A percentile compares a stretch with the other conserved stretches of the same genome.
These are phyloP conservation scores for Delichon dasypus DNA, from an alignment of 2,797 vertebrate species.

Conservation along the genomic window DNA sequence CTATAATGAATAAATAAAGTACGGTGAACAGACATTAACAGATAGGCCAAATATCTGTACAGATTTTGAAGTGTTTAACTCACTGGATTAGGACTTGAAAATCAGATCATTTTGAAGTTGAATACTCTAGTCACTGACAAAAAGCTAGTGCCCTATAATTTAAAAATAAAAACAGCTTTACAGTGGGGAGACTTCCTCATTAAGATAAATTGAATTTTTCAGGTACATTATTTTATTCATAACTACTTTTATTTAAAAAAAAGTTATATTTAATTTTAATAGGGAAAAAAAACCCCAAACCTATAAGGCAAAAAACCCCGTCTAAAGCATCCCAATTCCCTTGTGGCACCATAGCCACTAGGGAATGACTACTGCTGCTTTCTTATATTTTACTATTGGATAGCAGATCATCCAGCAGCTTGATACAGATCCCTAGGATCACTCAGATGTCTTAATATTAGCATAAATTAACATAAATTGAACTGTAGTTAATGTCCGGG, in stretches of 20 bases:
- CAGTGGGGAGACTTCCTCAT: background rate
- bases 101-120: background rate
- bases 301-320: background rate
- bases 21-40: background rate
- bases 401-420: background rate
- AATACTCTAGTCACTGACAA: background rate
- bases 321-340: background rate
- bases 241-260: background rate
- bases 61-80: background rate
- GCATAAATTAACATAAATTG: background rate
- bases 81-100: background rate
- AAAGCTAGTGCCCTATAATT: background rate
- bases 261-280: background rate
- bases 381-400: background rate
- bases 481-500: background rate
- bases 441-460: background rate
- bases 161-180: background rate
- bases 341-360: background rate
- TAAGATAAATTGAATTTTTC: background rate
- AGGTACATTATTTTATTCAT: background rate
- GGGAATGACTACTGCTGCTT: background rate
- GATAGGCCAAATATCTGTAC: background rate
- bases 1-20: background rate
- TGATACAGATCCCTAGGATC: background rate
- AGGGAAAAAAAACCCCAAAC: background rate